Evolutionary conservation across 2,797 vertebrate species (phyloP).

Genomic region (Epinephelus awoara): DNA sequence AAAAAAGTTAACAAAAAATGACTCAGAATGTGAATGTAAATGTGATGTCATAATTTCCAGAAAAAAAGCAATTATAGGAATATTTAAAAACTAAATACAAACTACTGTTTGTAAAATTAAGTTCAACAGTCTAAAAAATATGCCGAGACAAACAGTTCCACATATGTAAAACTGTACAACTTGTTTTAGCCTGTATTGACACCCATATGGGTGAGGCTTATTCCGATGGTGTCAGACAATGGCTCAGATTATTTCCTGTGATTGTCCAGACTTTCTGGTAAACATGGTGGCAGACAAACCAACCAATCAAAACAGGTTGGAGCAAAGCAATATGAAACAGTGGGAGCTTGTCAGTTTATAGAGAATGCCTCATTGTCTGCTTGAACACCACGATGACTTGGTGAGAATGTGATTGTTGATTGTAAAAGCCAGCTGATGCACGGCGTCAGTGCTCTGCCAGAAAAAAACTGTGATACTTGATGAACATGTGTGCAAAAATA

Average conservation of each 20-base stretch:
- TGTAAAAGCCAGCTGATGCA: slow-evolving; percentile 20
- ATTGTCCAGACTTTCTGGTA: neutral
- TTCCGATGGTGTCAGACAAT: neutral
- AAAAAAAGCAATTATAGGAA: too few species aligned
- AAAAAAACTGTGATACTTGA: neutral
- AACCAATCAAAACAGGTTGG: slow-evolving; percentile 15
- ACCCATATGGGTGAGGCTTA: neutral
- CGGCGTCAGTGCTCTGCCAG: neutral
- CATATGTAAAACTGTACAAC: neutral
- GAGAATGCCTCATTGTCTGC: neutral
- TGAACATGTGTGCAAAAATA: slow-evolving; percentile 2
- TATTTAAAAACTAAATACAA: neutral
- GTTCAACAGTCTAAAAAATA: neutral
- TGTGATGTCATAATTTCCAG: too few species aligned
- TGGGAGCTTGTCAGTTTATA: slow-evolving; percentile 5
- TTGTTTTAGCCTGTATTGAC: neutral
- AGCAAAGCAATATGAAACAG: slow-evolving; percentile 16
- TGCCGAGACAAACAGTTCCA: neutral
- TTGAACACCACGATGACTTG: slow-evolving; percentile 17
- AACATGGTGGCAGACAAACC: neutral
- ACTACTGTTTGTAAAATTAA: neutral
- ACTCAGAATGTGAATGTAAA: too few species aligned
- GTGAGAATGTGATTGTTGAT: slow-evolving; percentile 28
- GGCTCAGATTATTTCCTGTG: slow-evolving; percentile 12
- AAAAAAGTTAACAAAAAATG: too few species aligned